A percentile compares a stretch with the other conserved stretches of the same genome.
phyloP scores from a whole-genome alignment of 2,888 invertebrate genomes.

The Quadroppia sp. region DNA sequence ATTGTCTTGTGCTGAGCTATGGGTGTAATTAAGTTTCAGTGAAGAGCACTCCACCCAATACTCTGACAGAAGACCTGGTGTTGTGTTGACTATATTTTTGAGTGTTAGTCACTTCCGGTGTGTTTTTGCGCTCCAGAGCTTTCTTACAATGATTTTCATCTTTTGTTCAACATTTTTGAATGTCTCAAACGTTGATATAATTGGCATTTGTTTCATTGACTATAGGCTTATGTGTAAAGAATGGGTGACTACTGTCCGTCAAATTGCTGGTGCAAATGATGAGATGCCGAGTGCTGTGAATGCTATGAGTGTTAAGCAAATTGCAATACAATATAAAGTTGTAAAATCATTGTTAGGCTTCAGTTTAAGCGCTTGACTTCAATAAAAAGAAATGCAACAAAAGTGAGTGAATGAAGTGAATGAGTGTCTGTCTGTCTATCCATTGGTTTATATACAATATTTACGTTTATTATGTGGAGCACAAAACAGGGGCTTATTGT shows the following conservation, averaged over 20 bases:
- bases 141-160: conserved; percentile 22
- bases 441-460: conserved; percentile 17
- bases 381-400: conserved; percentile 32
- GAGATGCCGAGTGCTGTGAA: background rate
- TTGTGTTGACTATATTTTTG: conserved; percentile 14
- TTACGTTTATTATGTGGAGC: conserved; percentile 15
- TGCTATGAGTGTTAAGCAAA: conserved; percentile 3
- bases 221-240: background rate
- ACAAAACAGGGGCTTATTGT: conserved; percentile 33
- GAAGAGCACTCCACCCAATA: conserved; percentile 21
- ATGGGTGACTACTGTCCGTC: background rate
- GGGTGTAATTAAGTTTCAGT: conserved; percentile 15
- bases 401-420: conserved; percentile 16
- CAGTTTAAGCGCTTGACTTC: conserved; percentile 34
- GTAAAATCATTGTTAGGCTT: conserved; percentile 34
- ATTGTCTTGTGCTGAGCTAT: background rate
- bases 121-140: conserved; percentile 27
- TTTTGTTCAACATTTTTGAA: conserved; percentile 22
- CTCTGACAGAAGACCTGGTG: background rate
- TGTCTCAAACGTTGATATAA: conserved; percentile 10
- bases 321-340: conserved; percentile 33
- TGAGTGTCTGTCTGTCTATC: conserved; percentile 34
- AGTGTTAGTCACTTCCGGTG: conserved; percentile 19
- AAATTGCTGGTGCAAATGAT: conserved; percentile 11
- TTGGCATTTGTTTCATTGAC: conserved; percentile 14